These are phyloP conservation scores for Cremastinae sp. DNA, from an alignment of 2,888 invertebrate species.

Conservation along the genomic window DNA sequence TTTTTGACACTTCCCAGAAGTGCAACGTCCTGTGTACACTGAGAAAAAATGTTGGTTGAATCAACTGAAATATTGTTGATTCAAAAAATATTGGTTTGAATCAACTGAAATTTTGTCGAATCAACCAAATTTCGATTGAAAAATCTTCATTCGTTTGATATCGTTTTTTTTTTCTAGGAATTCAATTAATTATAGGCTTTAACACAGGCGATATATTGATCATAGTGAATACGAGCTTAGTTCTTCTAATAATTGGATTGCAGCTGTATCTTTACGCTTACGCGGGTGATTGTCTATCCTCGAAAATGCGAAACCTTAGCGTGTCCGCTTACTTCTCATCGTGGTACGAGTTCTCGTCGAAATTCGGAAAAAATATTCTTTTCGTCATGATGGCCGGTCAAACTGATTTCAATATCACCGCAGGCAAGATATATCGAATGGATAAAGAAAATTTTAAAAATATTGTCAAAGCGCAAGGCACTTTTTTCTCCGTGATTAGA, in stretches of 20 bases:
- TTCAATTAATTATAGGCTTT: constrained; percentile 48
- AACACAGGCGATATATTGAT: constrained; percentile 27
- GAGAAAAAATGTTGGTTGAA: too few species aligned
- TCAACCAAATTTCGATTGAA: too few species aligned
- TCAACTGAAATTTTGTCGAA: too few species aligned
- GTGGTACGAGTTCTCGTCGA: constrained; percentile 57
- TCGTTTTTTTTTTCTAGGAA: constrained; percentile 32
- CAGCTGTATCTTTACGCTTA: constrained; percentile 56
- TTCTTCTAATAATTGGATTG: constrained; percentile 34
- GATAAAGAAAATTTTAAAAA: constrained; percentile 59
- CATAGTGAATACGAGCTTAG: constrained; percentile 27
- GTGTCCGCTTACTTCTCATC: constrained; percentile 47
- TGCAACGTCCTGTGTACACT: too few species aligned
- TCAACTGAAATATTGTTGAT: too few species aligned
- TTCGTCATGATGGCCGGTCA: constrained; percentile 57
- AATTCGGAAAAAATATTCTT: constrained; percentile 46
- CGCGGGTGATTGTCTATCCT: constrained; percentile 48
- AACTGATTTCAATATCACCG: constrained; percentile 55
- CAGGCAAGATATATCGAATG: constrained; percentile 57
- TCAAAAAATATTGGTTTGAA: too few species aligned
- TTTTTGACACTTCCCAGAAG: too few species aligned
- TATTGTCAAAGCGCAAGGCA: constrained; percentile 52
- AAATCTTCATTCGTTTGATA: neutral
- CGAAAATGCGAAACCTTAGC: constrained; percentile 39
- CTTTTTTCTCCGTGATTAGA: constrained; percentile 58